Evolutionary conservation across 2,113 vertebrate genomes (phyloP), one percentile per base, ranked within the genome.

Genomic region (Campylomormyrus tamandua): DNA sequence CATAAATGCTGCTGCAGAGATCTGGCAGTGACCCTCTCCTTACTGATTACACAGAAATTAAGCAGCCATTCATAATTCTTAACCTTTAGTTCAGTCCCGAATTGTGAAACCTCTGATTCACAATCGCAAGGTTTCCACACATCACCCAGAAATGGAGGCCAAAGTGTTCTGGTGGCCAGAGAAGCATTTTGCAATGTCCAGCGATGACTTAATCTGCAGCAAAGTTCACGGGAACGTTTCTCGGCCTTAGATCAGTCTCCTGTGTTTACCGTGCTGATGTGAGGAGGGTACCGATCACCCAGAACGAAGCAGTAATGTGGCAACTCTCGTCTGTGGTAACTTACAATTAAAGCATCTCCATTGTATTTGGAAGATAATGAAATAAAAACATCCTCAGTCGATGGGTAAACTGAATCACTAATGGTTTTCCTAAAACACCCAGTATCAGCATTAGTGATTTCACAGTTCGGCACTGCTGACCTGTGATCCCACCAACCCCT

Each of bases 121-220:
- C 8, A 1, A n/a, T 49, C 17, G 58, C 53, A 70, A 89, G 88
- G 46, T 74, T 87, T 92, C 77, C 88, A 87, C 56, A 74, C 42
- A 89, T 89, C 89, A 58, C 90, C 27, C 56, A 91, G 89, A 85
- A 89, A 70, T 19, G 83, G 74, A 90, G 0, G 31, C 74, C 48
- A 80, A 35, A 87, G 62, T 2, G 7, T 52, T 27, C 27, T 42
- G 66, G 70, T 17, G 5, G 17, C 27, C n/a, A 35, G 19, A 42
- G 46, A 53, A 1, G 15, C 13, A 3, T 83, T 53, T 89, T 27
- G 70, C 88, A 89, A 89, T 13, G 21, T 11, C 4, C 7, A 17
- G 9, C 70, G 15, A 56, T 42, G 27, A 45, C 24, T 8, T 48
- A 70, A 70, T 58, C 58, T 35, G 49, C 46, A 10, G 88, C 11